Evolutionary conservation across 2,888 invertebrate species (phyloP), one percentile per base, ranked within the genome.

Genomic region (Epiperipatus broadwayi): DNA sequence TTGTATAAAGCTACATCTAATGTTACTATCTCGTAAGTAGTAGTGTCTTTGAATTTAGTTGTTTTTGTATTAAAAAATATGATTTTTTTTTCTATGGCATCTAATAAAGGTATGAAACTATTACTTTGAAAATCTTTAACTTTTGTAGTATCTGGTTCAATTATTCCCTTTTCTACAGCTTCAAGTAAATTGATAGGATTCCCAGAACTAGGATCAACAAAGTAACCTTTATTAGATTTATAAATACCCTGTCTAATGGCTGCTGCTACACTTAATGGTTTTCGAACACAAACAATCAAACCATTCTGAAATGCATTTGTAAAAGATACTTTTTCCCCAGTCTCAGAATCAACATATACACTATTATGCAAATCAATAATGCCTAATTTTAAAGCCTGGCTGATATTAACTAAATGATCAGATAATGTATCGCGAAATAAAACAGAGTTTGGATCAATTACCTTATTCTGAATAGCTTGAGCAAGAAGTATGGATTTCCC

Each of bases 241-340:
- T 78, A 78, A 27, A 85, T 68, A 19, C 78, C 77, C 54, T 80
- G 83, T 32, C 73, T 69, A 28, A 84, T 66, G 1, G 81, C 78
- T 60, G 83, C 83, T 46, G 74, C 74, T 2, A 85, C 64, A 7
- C 78, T 73, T 55, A 84, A 65, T 1, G 84, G 83, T 54, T 75
- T 73, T 39, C 75, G 70, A 1, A 79, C 75, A 60, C 85, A 84
- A 8, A 81, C 69, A 21, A 85, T 61, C 38, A 79, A 65, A 19
- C 83, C 84, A 44, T 74, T 69, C 57, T 84, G 81, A 48, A 83
- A 75, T 1, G 83, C 84, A 64, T 81, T 79, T 34, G 74, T 71
- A 52, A 84, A 79, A 58, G 80, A 76, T 37, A 81, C 54, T 15
- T 55, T 66, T 48, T 71, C 70, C 14, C 46, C 46, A n/a, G n/a